Percentiles rank a stretch among this genome's conserved stretches.
Evolutionary conservation across 2,888 invertebrate genomes (phyloP).

Genomic region (Coecobrya sp.): DNA sequence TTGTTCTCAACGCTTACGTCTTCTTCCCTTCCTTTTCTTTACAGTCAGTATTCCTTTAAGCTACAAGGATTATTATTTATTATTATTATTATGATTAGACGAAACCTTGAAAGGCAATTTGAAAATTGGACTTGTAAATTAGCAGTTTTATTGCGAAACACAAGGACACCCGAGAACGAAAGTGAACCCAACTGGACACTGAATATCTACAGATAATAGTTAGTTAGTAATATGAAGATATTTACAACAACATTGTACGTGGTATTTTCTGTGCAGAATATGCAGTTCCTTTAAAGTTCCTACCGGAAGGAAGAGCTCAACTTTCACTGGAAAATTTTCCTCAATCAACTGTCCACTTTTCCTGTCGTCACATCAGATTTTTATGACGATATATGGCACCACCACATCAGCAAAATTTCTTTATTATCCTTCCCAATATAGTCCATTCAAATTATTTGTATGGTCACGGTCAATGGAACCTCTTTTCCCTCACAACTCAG

Average conservation of each 20-base stretch:
- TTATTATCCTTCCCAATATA: neutral
- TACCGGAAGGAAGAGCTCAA: slow-evolving; percentile 33
- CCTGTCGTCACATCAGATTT: slow-evolving; percentile 48
- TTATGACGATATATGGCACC: slow-evolving; percentile 67
- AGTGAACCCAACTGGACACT: neutral
- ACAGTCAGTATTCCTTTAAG: neutral
- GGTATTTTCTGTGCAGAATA: neutral
- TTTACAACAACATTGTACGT: no score
- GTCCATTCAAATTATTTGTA: slow-evolving; percentile 38
- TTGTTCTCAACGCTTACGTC: neutral
- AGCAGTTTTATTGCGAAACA: slow-evolving; percentile 3
- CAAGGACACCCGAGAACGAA: slow-evolving; percentile 15
- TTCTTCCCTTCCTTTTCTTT: neutral
- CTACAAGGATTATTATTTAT: slow-evolving; percentile 1
- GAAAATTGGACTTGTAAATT: slow-evolving; percentile 57
- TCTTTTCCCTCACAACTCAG: slow-evolving; percentile 21
- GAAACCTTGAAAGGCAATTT: slow-evolving; percentile 67
- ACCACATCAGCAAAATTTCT: slow-evolving; percentile 2
- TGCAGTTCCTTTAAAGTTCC: neutral
- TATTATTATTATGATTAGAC: neutral
- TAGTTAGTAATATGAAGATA: no score
- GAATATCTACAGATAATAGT: no score
- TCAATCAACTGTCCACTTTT: slow-evolving; percentile 57
- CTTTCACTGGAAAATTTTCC: slow-evolving; percentile 61
- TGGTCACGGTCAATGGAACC: slow-evolving; percentile 75